Conservation (phyloP, 2,797 vertebrate species). For the Buphagus erythrorhynchus region DNA sequence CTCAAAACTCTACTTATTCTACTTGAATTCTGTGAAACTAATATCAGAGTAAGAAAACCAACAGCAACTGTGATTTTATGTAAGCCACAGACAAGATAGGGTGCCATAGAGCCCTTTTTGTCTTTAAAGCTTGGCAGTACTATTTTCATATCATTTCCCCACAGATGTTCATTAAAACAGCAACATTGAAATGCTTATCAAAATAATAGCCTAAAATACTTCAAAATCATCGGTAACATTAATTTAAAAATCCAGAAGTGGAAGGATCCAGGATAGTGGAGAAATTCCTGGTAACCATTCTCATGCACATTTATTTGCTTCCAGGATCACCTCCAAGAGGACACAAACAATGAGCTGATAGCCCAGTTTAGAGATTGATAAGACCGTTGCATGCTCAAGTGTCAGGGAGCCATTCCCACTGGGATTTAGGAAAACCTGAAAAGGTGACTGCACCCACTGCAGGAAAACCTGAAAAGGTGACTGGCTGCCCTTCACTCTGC, state of each 20-base stretch:
- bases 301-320: not conserved
- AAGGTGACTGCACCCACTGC: not conserved
- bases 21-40: not conserved
- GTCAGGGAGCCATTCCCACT: not conserved
- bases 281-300: not conserved
- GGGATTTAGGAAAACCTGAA: not conserved
- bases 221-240: not conserved
- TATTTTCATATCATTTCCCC: not conserved
- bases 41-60: not conserved
- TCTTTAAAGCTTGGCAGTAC: not conserved
- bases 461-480: not conserved
- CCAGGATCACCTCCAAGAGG: not conserved
- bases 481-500: not conserved
- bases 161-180: not conserved
- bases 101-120: not conserved
- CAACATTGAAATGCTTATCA: not conserved
- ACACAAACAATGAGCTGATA: not conserved
- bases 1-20: not conserved
- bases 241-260: not conserved
- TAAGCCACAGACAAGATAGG: not conserved
- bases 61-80: not conserved
- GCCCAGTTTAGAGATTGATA: not conserved
- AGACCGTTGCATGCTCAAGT: fast-evolving
- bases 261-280: not conserved
- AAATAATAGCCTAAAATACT: not conserved